phyloP scores from a whole-genome alignment of 2,888 invertebrate genomes.

The Mimumesa dahlbomi region DNA sequence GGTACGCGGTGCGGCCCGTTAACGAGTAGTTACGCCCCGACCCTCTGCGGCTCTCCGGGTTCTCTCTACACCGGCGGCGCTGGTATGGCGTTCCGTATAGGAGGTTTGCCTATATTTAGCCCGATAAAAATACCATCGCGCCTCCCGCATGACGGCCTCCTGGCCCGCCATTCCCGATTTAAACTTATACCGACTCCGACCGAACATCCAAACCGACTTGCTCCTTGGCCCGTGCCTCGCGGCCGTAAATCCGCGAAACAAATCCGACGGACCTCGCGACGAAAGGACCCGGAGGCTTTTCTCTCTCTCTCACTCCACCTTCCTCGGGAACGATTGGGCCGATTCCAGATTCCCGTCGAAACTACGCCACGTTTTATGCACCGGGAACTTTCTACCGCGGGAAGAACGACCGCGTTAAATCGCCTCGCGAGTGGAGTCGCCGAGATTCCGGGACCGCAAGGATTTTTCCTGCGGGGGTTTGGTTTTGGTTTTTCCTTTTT shows the following conservation, averaged over 20 bases:
- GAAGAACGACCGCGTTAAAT: too few relatives aligned
- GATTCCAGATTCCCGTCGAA: neutral
- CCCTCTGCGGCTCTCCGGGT: slow-evolving; percentile 40
- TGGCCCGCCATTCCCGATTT: slow-evolving; percentile 78
- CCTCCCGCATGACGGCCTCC: slow-evolving; percentile 80
- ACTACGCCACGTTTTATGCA: too few relatives aligned
- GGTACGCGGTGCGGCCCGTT: slow-evolving; percentile 60
- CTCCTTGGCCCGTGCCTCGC: slow-evolving; percentile 38
- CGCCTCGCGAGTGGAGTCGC: too few relatives aligned
- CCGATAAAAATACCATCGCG: slow-evolving; percentile 79
- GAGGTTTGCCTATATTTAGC: slow-evolving; percentile 79
- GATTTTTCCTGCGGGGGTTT: too few relatives aligned
- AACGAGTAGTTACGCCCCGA: slow-evolving; percentile 68
- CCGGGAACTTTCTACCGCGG: too few relatives aligned
- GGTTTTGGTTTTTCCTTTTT: too few relatives aligned
- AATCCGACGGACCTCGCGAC: slow-evolving; percentile 8
- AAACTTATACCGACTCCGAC: slow-evolving; percentile 65
- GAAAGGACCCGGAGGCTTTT: neutral
- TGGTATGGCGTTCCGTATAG: slow-evolving; percentile 75
- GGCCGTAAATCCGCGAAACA: slow-evolving; percentile 33
- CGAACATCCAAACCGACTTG: slow-evolving; percentile 29
- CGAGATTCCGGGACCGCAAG: too few relatives aligned
- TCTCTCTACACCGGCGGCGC: slow-evolving; percentile 42
- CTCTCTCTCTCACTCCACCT: neutral
- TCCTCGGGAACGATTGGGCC: neutral